Evolutionary conservation across 2,113 vertebrate genomes (phyloP), one percentile per base, ranked within the genome.

Genomic region (Serilophus lunatus): DNA sequence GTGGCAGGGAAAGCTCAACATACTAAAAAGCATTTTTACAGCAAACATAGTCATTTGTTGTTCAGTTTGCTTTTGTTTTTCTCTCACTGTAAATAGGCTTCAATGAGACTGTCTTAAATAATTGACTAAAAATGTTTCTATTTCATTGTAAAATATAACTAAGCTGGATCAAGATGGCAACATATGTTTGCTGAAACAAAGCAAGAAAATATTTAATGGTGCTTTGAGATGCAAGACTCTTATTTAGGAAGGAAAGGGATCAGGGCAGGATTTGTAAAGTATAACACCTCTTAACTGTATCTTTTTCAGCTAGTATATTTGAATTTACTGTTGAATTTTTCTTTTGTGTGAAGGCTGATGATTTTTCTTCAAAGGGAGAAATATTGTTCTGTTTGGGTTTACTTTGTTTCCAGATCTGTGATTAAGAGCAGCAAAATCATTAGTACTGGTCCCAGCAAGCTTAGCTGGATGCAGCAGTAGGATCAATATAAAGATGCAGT

Each of bases 341-440:
- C 86, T 89, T 35, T 38, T 61, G 31, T 40, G 20, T 63, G 40
- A 77, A 88, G 64, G 61, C 83, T 70, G 56, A 78, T 87, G 59
- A 38, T 20, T 95, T 44, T 82, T 82, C 61, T 88, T 82, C 57
- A 79, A 65, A 91, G 54, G 35, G 35, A 89, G 36, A 86, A 95
- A 47, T 4, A 25, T 72, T 16, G 4, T 92, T 91, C 31, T 25
- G 3, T 82, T 85, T 82, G 75, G 72, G 63, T 94, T 69, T 57
- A 71, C 82, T 72, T 79, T 93, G 61, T 92, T 96, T 93, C 81
- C 93, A 95, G 53, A 35, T 90, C 59, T 29, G 36, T 94, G 90
- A 93, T 96, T 94, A 96, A 82, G 91, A 96, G 79, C 89, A 69
- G 77, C 47, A 72, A 93, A 68, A 85, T 97, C 70, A 13, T 95